phyloP scores from a whole-genome alignment of 2,888 invertebrate genomes.

The Caradrina clavipalpis region DNA sequence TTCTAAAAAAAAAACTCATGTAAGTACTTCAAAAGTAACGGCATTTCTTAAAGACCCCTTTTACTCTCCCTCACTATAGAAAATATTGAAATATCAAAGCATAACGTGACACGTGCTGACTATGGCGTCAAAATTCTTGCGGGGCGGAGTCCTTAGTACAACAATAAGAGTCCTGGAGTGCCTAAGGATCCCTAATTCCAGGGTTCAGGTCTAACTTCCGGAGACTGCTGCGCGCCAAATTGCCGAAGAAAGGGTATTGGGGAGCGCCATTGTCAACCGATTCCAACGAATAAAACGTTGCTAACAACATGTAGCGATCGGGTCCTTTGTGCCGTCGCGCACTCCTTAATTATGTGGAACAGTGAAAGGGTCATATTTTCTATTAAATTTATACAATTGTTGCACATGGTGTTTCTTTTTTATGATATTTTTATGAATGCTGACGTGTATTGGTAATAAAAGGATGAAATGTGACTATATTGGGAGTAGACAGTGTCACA shows the following conservation, averaged over 20 bases:
- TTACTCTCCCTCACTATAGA: constrained; percentile 36
- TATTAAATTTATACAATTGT: constrained; percentile 86
- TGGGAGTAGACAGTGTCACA: too few species aligned
- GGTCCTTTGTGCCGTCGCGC: constrained; percentile 84
- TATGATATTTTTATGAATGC: neutral
- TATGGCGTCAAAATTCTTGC: constrained; percentile 75
- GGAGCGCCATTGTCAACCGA: constrained; percentile 88
- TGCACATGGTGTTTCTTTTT: constrained; percentile 75
- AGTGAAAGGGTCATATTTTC: constrained; percentile 91
- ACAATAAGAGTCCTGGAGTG: constrained; percentile 86
- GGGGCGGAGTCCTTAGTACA: constrained; percentile 83
- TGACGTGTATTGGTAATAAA: neutral
- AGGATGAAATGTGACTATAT: neutral
- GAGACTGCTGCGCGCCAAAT: constrained; percentile 88
- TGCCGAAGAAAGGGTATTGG: constrained; percentile 89
- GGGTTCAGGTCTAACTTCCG: constrained; percentile 86
- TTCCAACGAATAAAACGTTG: constrained; percentile 88
- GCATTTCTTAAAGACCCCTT: constrained; percentile 45
- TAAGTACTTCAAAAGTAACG: constrained; percentile 48
- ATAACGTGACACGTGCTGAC: constrained; percentile 86
- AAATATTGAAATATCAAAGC: constrained; percentile 64
- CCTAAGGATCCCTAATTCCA: constrained; percentile 85
- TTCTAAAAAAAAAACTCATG: constrained; percentile 6
- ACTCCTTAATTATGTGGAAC: constrained; percentile 90
- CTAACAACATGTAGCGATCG: constrained; percentile 88